phyloP scores from a whole-genome alignment of 2,797 vertebrate species.

The Rhinichthys osculus region DNA sequence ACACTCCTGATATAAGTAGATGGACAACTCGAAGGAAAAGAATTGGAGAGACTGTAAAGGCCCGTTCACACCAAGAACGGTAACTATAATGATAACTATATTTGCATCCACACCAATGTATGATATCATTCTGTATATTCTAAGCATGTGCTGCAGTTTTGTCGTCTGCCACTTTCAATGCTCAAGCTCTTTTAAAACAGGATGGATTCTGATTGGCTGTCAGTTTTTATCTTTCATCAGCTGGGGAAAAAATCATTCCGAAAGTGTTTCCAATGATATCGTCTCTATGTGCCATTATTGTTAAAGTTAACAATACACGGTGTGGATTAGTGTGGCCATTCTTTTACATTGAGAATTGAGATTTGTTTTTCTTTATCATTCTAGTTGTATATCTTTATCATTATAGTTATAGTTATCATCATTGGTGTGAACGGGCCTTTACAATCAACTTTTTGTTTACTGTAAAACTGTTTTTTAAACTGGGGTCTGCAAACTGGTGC shows the following conservation, averaged over 20 bases:
- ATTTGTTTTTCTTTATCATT: too few relatives aligned
- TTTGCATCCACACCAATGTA: neutral
- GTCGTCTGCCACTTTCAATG: neutral
- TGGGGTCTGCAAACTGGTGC: neutral
- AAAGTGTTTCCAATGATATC: neutral
- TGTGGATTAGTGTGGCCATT: neutral
- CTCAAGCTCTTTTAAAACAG: neutral
- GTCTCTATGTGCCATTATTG: neutral
- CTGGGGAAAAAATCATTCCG: neutral
- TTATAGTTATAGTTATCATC: neutral
- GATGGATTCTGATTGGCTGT: neutral
- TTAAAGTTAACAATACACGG: neutral
- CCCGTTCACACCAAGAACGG: neutral
- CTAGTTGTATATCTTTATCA: neutral
- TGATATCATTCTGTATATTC: neutral
- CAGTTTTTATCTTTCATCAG: neutral
- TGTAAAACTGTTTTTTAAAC: neutral
- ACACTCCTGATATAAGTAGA: neutral
- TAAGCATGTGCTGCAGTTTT: neutral
- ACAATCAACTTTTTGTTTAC: neutral
- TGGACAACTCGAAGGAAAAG: neutral
- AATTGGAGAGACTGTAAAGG: neutral
- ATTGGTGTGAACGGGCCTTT: neutral
- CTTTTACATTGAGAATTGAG: neutral
- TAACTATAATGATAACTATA: neutral